phyloP scores from a whole-genome alignment of 2,797 vertebrate genomes.

The Crenuchus spilurus region DNA sequence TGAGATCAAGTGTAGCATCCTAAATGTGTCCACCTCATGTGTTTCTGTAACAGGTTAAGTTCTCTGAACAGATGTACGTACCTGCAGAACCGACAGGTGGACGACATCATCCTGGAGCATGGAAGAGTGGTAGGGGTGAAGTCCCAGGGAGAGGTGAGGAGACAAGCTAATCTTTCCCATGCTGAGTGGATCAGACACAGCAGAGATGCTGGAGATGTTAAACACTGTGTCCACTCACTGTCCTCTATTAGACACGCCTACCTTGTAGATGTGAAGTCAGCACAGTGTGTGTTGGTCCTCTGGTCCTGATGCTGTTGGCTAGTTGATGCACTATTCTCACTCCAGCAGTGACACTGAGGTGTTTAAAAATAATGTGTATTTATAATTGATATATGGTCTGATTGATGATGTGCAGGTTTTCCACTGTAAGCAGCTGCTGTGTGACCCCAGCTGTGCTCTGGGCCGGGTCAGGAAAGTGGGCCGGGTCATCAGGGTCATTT shows the following conservation, averaged over 20 bases:
- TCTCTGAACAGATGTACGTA: constrained; percentile 74
- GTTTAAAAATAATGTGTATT: too few species aligned
- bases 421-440: constrained; percentile 80
- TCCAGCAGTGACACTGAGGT: too few species aligned
- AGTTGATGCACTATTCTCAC: too few species aligned
- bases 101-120: constrained; percentile 77
- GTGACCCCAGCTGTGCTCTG: constrained; percentile 77
- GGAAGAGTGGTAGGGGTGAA: constrained; percentile 77
- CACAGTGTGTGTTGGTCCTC: too few species aligned
- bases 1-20: too few species aligned
- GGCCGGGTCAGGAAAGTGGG: constrained; percentile 74
- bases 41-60: constrained; percentile 67
- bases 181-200: background rate
- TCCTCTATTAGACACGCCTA: too few species aligned
- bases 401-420: constrained; percentile 64
- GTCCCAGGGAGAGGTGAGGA: constrained; percentile 74
- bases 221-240: too few species aligned
- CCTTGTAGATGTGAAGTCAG: too few species aligned
- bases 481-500: constrained; percentile 75
- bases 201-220: too few species aligned
- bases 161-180: background rate
- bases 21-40: too few species aligned
- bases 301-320: too few species aligned
- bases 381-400: background rate
- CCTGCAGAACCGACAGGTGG: constrained; percentile 73